Evolutionary conservation across 2,797 vertebrate species (phyloP), one percentile per base, ranked within the genome.

Genomic region (Gila robusta): DNA sequence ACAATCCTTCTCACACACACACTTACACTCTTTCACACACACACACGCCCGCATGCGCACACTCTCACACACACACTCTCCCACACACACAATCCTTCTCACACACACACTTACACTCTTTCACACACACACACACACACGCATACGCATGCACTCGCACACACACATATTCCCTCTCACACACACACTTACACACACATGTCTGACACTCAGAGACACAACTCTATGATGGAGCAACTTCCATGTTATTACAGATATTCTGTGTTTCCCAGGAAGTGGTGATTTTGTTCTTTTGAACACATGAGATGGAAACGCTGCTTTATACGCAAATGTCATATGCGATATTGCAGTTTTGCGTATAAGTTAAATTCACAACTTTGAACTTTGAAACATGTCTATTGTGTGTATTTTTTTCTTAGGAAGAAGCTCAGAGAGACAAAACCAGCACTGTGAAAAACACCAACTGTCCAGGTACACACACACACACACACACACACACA

Each of bases 351-450:
- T 62, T 6, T 26, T 62, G 56, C 10, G 0, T 10, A 10, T 2
- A 28, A 64, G 26, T 64, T 28, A 3, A 64, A 17, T 17, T 17
- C 64, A 3, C 64, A 66, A 3, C 26, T 32, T 66, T 64, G 26
- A 62, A 16, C 12, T 47, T 28, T 6, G 26, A 64, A 64, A 64
- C 26, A 7, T 64, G 1, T 16, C 0, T 28, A 7, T 64, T 28
- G 26, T 32, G 6, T 66, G n/a, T 78, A 14, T 79, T 47, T 71
- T 1, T 56, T 56, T 86, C 85, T 86, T 87, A 98, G 97, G 97
- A 98, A 89, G 97, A 98, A 89, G 95, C 97, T 77, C 97, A 98
- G 92, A 96, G 94, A 88, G 97, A 98, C 91, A 98, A 97, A 93
- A 98, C 97, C 26, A 91, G 82, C 37, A 96, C 97, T 28, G 87